Base-by-base conservation (phyloP, 2,113 vertebrate genomes). In the Lophochroa leadbeateri region DNA sequence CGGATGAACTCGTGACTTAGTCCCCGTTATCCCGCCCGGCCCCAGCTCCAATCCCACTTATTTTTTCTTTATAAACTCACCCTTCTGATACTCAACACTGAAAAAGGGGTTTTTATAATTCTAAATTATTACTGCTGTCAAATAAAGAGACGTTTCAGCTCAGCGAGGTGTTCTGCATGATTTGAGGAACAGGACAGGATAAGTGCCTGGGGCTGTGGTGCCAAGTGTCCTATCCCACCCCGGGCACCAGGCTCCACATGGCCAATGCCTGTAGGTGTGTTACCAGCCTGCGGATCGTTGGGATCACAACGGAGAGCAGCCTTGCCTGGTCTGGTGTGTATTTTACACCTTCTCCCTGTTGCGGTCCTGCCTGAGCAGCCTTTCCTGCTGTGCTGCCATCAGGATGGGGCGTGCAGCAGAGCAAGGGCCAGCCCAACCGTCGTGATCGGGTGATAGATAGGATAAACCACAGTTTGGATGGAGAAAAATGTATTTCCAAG, bases 41-140 rank as follows among this genome's bases (percentile, higher is more conserved):
- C 78, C 63, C 77, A 31, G 43, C 91, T 92, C 76, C 0, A 77
- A 33, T 67, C 91, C 94, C 85, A 3, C 68, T 93, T 96, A 28
- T 91, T 95, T 92, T 58, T 95, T 93, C 95, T 97, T 94, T 96
- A 69, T 91, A 97, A 94, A 97, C 84, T 97, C 41, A 2, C 97
- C 97, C 94, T 91, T 88, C 97, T 70, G 96, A 82, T 75, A 83
- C 76, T 95, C 94, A 37, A 93, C 87, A 95, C 88, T 64, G 90
- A 97, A 97, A 97, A 97, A 82, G 83, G 97, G 98, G 96, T 98
- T 98, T 98, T 98, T 98, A 98, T 98, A 97, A 98, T 97, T 97
- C 98, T 98, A 98, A 98, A 98, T 98, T 98, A 98, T 98, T 98
- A 98, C 97, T 97, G 98, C 97, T 98, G 97, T 98, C 96, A 97